A percentile compares a stretch with the other conserved stretches of the same genome.
These are phyloP conservation scores for Sorex fumeus DNA, from an alignment of 2,113 vertebrate species.

Conservation along the genomic window DNA sequence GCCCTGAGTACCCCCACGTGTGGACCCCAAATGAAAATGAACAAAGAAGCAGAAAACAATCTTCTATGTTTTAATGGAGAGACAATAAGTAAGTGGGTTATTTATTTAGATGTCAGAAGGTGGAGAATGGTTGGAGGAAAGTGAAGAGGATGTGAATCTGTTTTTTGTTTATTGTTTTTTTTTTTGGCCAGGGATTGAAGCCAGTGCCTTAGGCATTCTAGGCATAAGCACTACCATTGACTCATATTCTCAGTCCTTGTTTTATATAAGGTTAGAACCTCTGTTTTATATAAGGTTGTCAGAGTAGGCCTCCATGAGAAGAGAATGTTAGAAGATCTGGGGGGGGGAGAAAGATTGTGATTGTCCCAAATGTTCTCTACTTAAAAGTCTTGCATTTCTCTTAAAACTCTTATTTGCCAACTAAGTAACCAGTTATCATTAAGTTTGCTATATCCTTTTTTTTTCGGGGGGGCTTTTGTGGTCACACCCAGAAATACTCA, in stretches of 20 bases:
- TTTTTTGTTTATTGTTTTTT: too few relatives aligned
- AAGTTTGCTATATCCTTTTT: neutral
- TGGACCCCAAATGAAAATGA: too few relatives aligned
- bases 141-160: neutral
- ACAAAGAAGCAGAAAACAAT: neutral
- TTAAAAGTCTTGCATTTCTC: neutral
- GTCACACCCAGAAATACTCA: too few relatives aligned
- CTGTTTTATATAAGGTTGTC: neutral
- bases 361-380: neutral
- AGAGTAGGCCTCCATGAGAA: neutral
- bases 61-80: neutral
- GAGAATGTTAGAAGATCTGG: neutral
- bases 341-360: neutral
- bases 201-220: too few relatives aligned
- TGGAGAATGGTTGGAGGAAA: neutral
- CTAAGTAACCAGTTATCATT: neutral
- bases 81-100: neutral
- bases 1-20: too few relatives aligned
- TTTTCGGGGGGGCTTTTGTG: too few relatives aligned
- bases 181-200: too few relatives aligned
- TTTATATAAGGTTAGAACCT: neutral
- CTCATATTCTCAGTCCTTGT: too few relatives aligned
- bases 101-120: neutral
- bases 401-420: neutral
- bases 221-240: too few relatives aligned